A percentile compares a stretch with the other conserved stretches of the same genome.
Conservation (phyloP, 2,113 vertebrate species). For the Psophia crepitans region DNA sequence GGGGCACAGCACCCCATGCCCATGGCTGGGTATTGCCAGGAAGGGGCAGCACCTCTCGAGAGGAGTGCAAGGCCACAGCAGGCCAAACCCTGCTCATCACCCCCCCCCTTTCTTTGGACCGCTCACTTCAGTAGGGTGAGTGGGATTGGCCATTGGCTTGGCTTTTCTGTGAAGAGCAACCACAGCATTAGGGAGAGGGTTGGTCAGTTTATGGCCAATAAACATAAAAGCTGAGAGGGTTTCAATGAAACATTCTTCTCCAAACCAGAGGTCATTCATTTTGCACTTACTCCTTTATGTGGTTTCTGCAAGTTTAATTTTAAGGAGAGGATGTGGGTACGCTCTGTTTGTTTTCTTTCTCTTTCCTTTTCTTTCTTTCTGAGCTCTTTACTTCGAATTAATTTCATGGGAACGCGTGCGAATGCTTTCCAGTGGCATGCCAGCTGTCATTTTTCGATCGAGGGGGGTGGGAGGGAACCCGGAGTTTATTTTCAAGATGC, state of each 20-base stretch:
- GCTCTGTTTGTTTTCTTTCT: slow-evolving; percentile 44
- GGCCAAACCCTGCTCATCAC: background rate
- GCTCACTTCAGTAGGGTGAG: background rate
- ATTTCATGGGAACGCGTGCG: background rate
- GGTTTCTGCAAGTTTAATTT: slow-evolving; percentile 70
- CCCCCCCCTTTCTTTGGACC: background rate
- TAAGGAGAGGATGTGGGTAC: slow-evolving; percentile 63
- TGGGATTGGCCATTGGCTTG: background rate
- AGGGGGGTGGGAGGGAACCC: background rate
- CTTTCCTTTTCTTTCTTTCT: slow-evolving; percentile 30
- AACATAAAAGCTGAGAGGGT: slow-evolving; percentile 37
- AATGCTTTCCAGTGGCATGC: slow-evolving; percentile 23
- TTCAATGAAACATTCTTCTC: slow-evolving; percentile 62
- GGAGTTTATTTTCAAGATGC: slow-evolving; percentile 44
- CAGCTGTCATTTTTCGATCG: slow-evolving; percentile 54
- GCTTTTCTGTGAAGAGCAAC: background rate
- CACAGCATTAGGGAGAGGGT: background rate
- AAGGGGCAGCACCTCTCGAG: background rate
- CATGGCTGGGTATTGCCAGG: background rate
- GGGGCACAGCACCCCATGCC: background rate
- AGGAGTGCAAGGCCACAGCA: background rate
- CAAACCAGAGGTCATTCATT: slow-evolving; percentile 68
- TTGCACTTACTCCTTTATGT: slow-evolving; percentile 63
- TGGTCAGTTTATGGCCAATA: slow-evolving; percentile 62
- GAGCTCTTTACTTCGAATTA: slow-evolving; percentile 37